These are phyloP conservation scores for Drosophila dives DNA, from an alignment of 2,888 invertebrate species.

Conservation along the genomic window DNA sequence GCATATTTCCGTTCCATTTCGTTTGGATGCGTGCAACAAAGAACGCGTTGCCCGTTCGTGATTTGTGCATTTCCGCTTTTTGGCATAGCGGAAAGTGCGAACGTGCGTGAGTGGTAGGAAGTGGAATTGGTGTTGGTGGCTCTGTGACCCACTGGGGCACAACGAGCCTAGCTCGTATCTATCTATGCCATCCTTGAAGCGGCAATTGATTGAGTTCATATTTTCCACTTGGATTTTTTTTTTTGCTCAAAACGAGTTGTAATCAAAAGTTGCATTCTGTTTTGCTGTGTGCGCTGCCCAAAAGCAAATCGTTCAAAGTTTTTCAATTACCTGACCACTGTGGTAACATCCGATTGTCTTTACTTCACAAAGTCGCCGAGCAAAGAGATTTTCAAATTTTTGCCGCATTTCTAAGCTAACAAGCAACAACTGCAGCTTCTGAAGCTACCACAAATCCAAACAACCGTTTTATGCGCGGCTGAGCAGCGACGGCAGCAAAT, in stretches of 20 bases:
- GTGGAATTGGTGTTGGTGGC: slow-evolving; percentile 5
- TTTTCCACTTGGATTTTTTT: slow-evolving; percentile 3
- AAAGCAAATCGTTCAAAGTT: slow-evolving; percentile 60
- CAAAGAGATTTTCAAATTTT: slow-evolving; percentile 32
- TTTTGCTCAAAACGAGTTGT: slow-evolving; percentile 31
- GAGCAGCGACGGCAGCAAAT: slow-evolving; percentile 35
- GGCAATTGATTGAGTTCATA: slow-evolving; percentile 65
- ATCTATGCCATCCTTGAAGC: slow-evolving; percentile 39
- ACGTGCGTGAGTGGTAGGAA: slow-evolving; percentile 27
- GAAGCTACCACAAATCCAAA: slow-evolving; percentile 21
- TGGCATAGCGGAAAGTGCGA: slow-evolving; percentile 42
- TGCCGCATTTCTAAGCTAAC: slow-evolving; percentile 23
- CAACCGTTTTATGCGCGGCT: slow-evolving; percentile 41
- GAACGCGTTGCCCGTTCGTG: slow-evolving; percentile 48
- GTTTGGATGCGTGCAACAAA: slow-evolving; percentile 51
- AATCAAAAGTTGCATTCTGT: slow-evolving; percentile 59
- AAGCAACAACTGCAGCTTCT: slow-evolving; percentile 18
- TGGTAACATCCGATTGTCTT: slow-evolving; percentile 36
- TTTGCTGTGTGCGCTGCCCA: slow-evolving; percentile 36
- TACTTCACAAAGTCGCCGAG: slow-evolving; percentile 14
- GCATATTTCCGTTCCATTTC: slow-evolving; percentile 68
- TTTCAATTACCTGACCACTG: slow-evolving; percentile 73
- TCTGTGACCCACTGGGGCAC: slow-evolving; percentile 6
- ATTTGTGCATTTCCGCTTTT: slow-evolving; percentile 74
- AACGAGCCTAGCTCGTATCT: slow-evolving; percentile 22